Conservation (phyloP, 2,113 vertebrate species). For the Syngnathus typhle region DNA sequence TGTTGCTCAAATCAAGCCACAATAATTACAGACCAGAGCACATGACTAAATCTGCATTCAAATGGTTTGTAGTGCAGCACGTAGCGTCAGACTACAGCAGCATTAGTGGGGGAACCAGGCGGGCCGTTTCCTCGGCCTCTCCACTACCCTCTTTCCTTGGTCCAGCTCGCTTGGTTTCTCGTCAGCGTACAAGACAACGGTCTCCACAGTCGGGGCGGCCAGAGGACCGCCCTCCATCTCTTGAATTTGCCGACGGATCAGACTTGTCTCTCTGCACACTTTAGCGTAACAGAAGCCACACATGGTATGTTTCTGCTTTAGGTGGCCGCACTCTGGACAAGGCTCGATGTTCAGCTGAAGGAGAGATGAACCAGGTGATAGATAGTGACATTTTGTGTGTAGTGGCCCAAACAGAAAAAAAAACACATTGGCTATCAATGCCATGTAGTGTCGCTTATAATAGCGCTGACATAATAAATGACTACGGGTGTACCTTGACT, state of each 20-base stretch:
- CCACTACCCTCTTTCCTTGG: slow-evolving; percentile 82
- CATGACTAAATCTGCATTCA: background rate
- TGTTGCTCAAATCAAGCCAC: background rate
- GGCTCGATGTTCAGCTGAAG: slow-evolving; percentile 83
- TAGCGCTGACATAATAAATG: too few relatives aligned
- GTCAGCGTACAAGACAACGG: slow-evolving; percentile 80
- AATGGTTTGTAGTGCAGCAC: background rate
- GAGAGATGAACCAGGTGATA: slow-evolving; percentile 7
- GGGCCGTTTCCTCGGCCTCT: slow-evolving; percentile 80
- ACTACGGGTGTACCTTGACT: slow-evolving; percentile 72
- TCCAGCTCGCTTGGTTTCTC: slow-evolving; percentile 74
- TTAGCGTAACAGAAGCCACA: slow-evolving; percentile 89
- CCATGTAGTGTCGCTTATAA: background rate
- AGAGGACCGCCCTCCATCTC: slow-evolving; percentile 80
- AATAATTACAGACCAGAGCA: background rate
- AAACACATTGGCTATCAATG: background rate
- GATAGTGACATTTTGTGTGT: background rate
- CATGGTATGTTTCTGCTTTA: slow-evolving; percentile 87
- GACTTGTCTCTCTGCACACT: slow-evolving; percentile 76
- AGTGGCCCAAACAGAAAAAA: background rate
- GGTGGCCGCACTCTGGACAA: slow-evolving; percentile 86
- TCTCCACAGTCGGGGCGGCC: slow-evolving; percentile 75
- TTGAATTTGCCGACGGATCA: slow-evolving; percentile 76
- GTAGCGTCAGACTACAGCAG: background rate
- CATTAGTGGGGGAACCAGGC: slow-evolving; percentile 80